phyloP scores from a whole-genome alignment of 2,797 vertebrate species.

The Taeniopygia guttata region DNA sequence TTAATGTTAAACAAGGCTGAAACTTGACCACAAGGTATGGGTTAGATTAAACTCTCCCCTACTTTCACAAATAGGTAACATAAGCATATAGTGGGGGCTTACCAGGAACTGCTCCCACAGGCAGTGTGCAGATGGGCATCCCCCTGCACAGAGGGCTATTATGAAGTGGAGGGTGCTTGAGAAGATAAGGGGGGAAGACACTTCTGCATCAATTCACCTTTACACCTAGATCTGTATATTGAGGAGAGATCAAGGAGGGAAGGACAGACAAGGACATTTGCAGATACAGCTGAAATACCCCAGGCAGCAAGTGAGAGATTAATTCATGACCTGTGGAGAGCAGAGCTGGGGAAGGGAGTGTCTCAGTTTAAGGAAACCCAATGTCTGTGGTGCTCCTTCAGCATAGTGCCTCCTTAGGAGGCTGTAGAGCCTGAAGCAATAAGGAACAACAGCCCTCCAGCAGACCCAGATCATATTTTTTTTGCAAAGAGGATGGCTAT shows the following conservation, averaged over 20 bases:
- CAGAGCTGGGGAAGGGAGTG: not conserved
- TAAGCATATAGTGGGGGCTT: not conserved
- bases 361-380: not conserved
- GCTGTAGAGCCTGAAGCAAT: not conserved
- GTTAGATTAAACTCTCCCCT: not conserved
- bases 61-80: not conserved
- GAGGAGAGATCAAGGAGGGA: not conserved
- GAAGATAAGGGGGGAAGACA: not conserved
- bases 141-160: not conserved
- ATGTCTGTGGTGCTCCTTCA: not conserved
- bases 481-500: not conserved
- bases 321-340: not conserved
- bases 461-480: not conserved
- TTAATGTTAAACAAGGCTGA: not conserved
- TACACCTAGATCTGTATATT: not conserved
- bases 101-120: not conserved
- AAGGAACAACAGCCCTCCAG: not conserved
- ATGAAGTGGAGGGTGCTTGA: fast-evolving
- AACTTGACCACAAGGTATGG: not conserved
- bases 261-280: not conserved
- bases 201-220: not conserved
- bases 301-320: not conserved
- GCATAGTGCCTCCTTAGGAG: not conserved
- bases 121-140: not conserved
- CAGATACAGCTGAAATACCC: not conserved